Evolutionary conservation across 2,888 invertebrate species (phyloP).

Genomic region (Cylloceria caligata): DNA sequence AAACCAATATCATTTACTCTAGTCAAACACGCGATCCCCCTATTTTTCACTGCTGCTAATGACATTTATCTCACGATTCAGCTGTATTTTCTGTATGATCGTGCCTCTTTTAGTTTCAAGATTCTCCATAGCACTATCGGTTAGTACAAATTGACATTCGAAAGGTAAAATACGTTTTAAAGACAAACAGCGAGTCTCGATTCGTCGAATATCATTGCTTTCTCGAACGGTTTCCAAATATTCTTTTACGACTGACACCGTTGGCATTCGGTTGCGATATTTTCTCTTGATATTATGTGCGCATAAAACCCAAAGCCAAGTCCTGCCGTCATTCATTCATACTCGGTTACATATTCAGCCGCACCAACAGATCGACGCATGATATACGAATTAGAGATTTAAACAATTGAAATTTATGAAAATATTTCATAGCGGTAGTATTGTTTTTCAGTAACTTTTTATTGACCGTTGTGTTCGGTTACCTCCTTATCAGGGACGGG

Average conservation of each 20-base stretch:
- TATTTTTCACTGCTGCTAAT: slow-evolving; percentile 22
- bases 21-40: slow-evolving; percentile 67
- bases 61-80: not conserved
- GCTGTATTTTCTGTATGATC: not conserved
- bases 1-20: slow-evolving; percentile 70
- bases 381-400: slow-evolving; percentile 4
- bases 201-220: not conserved
- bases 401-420: not conserved
- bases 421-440: not conserved
- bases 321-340: not conserved
- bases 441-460: slow-evolving; percentile 1
- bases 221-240: not conserved
- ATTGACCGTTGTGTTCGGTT: not conserved
- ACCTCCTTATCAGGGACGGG: not conserved
- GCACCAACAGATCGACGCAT: not conserved
- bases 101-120: slow-evolving; percentile 6
- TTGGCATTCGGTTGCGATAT: not conserved
- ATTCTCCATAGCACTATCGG: not conserved
- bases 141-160: not conserved
- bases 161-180: not conserved
- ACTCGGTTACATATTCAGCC: not conserved
- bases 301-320: not conserved
- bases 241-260: too few species aligned
- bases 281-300: not conserved
- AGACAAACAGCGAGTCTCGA: not conserved